Conservation (phyloP, 1,140 invertebrate species). For the Leptinotarsa lineolata region DNA sequence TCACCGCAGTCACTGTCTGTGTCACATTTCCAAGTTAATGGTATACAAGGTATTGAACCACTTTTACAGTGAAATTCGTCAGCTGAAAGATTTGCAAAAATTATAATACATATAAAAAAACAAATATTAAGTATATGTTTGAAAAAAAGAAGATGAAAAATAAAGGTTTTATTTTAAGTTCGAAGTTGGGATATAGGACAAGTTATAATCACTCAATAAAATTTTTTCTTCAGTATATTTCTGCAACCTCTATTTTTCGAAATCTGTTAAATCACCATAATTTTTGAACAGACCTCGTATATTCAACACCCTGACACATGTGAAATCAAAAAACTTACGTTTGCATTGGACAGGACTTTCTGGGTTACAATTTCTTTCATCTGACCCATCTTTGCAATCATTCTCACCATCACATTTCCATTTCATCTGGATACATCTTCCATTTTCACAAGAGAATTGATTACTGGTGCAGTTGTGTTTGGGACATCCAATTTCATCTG, state of each 20-base stretch:
- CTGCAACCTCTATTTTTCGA: too few relatives aligned
- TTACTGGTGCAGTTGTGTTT: conserved; percentile 64
- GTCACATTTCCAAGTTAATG: conserved; percentile 66
- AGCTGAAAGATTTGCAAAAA: conserved; percentile 28
- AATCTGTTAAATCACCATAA: too few relatives aligned
- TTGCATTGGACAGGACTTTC: conserved; percentile 46
- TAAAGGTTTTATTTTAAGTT: too few relatives aligned
- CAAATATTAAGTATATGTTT: not conserved
- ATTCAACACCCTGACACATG: too few relatives aligned
- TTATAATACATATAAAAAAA: not conserved
- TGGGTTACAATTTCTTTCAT: conserved; percentile 64
- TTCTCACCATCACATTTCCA: conserved; percentile 79
- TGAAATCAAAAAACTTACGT: conserved; percentile 23
- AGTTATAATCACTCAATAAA: too few relatives aligned
- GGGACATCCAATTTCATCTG: conserved; percentile 62
- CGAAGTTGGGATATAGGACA: too few relatives aligned
- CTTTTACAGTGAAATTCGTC: conserved; percentile 50
- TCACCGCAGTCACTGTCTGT: conserved; percentile 52
- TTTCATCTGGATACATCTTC: conserved; percentile 75
- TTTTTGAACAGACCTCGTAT: too few relatives aligned
- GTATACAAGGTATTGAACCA: conserved; percentile 64
- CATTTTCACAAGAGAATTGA: conserved; percentile 74
- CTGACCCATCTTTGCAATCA: conserved; percentile 76
- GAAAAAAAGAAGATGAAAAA: too few relatives aligned
- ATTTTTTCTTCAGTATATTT: too few relatives aligned